phyloP scores from a whole-genome alignment of 2,113 vertebrate species.

The Pseudorasbora parva region DNA sequence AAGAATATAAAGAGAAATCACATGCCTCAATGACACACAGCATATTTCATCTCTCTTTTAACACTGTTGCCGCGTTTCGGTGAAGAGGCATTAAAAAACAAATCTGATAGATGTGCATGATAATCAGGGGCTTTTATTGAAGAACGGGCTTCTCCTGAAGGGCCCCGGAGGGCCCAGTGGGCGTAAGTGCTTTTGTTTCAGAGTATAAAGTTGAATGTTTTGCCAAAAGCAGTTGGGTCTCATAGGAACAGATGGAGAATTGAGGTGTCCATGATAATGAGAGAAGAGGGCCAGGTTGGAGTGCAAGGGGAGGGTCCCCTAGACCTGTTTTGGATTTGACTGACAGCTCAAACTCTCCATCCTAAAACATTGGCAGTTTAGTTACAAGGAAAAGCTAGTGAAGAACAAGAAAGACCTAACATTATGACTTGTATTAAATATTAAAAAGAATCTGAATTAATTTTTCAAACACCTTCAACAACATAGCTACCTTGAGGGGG shows the following conservation, averaged over 20 bases:
- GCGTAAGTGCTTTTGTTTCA: slow-evolving; percentile 41
- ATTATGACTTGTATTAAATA: slow-evolving; percentile 64
- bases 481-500: background rate
- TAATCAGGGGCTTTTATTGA: slow-evolving; percentile 42
- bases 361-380: slow-evolving; percentile 18
- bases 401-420: slow-evolving; percentile 51
- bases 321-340: slow-evolving; percentile 34
- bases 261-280: slow-evolving; percentile 35
- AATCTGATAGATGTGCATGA: slow-evolving; percentile 34
- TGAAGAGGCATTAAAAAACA: slow-evolving; percentile 5
- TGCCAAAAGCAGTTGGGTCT: slow-evolving; percentile 47
- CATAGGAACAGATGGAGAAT: slow-evolving; percentile 34
- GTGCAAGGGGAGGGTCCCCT: slow-evolving; percentile 39
- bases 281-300: slow-evolving; percentile 36
- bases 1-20: slow-evolving; percentile 12
- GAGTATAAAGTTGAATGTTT: slow-evolving; percentile 45
- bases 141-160: slow-evolving; percentile 34
- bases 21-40: slow-evolving; percentile 29
- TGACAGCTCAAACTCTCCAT: slow-evolving; percentile 50
- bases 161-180: slow-evolving; percentile 40
- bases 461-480: slow-evolving; percentile 60
- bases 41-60: slow-evolving; percentile 21
- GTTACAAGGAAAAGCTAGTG: slow-evolving; percentile 49
- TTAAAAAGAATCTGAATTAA: slow-evolving; percentile 63
- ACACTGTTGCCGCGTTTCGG: background rate